Evolutionary conservation across 2,113 vertebrate species (phyloP), one percentile per base, ranked within the genome.

Genomic region (Lophura nycthemera): DNA sequence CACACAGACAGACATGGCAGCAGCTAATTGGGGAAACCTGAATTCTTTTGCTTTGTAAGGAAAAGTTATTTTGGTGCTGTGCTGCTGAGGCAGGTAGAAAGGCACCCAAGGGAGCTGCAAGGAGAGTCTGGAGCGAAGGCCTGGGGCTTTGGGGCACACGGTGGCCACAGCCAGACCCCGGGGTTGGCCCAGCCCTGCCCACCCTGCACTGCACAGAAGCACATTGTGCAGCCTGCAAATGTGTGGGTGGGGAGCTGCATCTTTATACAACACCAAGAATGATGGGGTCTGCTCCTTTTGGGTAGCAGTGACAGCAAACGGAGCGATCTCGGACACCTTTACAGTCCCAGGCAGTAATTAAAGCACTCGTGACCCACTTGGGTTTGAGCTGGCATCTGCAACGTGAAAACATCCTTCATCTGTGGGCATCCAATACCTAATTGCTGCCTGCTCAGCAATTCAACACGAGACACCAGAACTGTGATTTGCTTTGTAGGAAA

Each of bases 331-430:
- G 42, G 69, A 67, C 80, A 77, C 59, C 65, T 72, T 61, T 38
- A 70, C 79, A 77, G 87, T 83, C 90, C 38, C 80, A 86, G 88
- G 72, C 88, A 81, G 69, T 85, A 89, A 94, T 86, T 90, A 94
- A 96, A 94, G 88, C 95, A 77, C 89, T 90, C 34, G 3, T 91
- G 89, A 92, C 94, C 95, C 91, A 93, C 66, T 89, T 94, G 89
- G 78, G 85, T 94, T 69, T 60, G 71, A 86, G n/a, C 32, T 36
- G 88, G 89, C 92, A 88, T 80, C 87, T 67, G 89, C 67, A 32
- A 43, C 64, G 47, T 0, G 25, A 67, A 89, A 92, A 66, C 42
- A 10, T 83, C 92, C 92, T 92, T 92, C 84, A 80, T 91, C 81
- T 63, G 59, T 5, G 94, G 64, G 21, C 84, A 32, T 20, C 74